These are phyloP conservation scores for Semotilus atromaculatus DNA, from an alignment of 2,797 vertebrate species.

Conservation along the genomic window DNA sequence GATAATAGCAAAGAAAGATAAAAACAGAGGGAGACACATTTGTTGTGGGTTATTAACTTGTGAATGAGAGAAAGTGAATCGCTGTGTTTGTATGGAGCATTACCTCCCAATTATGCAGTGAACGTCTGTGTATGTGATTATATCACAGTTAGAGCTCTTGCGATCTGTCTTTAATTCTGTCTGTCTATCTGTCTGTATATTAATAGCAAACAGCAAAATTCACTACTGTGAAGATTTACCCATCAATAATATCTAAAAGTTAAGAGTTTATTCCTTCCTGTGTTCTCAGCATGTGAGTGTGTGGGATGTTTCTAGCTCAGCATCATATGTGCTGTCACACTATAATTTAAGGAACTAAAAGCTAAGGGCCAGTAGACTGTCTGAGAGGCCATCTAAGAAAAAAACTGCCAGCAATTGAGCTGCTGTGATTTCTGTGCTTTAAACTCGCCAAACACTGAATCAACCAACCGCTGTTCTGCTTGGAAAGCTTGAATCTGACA, in stretches of 20 bases:
- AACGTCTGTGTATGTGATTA: conserved; percentile 49
- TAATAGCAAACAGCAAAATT: not conserved
- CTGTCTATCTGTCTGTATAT: not conserved
- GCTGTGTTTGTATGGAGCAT: conserved; percentile 68
- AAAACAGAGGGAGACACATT: conserved; percentile 52
- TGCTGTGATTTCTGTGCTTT: conserved; percentile 22
- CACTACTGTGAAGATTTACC: not conserved
- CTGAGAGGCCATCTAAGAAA: conserved; percentile 32
- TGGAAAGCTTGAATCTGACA: conserved; percentile 41
- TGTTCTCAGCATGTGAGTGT: conserved; percentile 14
- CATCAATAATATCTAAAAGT: not conserved
- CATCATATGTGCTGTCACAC: conserved; percentile 39
- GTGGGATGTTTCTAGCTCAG: conserved; percentile 47
- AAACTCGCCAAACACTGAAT: conserved; percentile 35
- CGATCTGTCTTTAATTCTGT: not conserved
- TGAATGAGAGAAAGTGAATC: conserved; percentile 63
- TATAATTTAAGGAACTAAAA: conserved; percentile 55
- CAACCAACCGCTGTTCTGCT: conserved; percentile 42
- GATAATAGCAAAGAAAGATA: conserved; percentile 37
- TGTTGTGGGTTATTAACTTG: conserved; percentile 65
- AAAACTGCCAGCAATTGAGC: conserved; percentile 38
- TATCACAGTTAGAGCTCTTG: not conserved
- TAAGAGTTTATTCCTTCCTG: not conserved
- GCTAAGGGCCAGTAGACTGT: conserved; percentile 27
- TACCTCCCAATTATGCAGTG: conserved; percentile 70